These are phyloP conservation scores for Pollenia griseotomentosa DNA, from an alignment of 2,888 invertebrate genomes.

Conservation along the genomic window DNA sequence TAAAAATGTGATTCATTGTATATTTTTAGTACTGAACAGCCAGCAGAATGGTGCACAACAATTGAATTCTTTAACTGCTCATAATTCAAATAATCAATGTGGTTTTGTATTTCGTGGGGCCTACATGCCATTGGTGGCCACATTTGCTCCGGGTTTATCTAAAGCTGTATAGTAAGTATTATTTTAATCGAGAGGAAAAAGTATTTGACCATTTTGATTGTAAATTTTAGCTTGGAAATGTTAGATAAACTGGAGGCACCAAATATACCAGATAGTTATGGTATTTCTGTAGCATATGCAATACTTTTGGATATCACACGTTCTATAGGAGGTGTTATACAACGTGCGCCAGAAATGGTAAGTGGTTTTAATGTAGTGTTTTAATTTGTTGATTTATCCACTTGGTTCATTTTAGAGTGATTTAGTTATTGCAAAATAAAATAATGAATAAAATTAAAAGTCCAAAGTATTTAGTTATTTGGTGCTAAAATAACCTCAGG, in stretches of 20 bases:
- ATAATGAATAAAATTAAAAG: too few relatives aligned
- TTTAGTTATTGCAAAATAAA: too few relatives aligned
- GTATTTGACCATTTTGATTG: not conserved
- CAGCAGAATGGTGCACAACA: constrained; percentile 79
- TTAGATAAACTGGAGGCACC: constrained; percentile 98
- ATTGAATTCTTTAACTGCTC: constrained; percentile 76
- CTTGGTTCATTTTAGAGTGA: too few relatives aligned
- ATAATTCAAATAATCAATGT: constrained; percentile 85
- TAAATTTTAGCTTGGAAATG: constrained; percentile 92
- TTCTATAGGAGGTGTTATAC: constrained; percentile 90
- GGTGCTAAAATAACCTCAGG: not conserved
- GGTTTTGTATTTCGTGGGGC: constrained; percentile 97
- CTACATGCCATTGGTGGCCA: constrained; percentile 94
- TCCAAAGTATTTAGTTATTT: not conserved
- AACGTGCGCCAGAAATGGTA: constrained; percentile 85
- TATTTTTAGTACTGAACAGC: constrained; percentile 77
- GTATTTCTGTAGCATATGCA: constrained; percentile 97
- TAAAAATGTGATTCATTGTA: not conserved
- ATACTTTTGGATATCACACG: constrained; percentile 96
- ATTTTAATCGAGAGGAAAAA: not conserved
- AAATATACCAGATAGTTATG: constrained; percentile 97
- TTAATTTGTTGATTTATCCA: too few relatives aligned
- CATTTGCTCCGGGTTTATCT: constrained; percentile 92
- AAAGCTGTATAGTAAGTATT: constrained; percentile 95
- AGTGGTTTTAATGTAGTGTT: not conserved